phyloP scores from a whole-genome alignment of 2,113 vertebrate species.

The Alces alces region DNA sequence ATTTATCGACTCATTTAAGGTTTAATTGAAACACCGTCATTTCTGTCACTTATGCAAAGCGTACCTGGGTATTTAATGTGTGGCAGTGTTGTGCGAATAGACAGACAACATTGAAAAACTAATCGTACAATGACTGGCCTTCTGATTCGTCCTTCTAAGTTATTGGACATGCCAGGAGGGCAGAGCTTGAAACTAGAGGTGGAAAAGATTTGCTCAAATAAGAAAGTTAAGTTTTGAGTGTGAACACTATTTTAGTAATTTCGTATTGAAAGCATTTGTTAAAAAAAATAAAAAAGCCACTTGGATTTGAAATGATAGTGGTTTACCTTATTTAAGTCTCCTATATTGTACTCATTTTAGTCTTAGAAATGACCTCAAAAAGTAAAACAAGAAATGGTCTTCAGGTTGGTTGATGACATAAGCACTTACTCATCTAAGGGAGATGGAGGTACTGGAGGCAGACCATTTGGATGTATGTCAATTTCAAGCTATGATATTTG shows the following conservation, averaged over 20 bases:
- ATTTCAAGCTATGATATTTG: neutral
- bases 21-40: neutral
- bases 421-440: neutral
- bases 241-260: neutral
- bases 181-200: neutral
- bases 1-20: neutral
- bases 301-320: conserved; percentile 36
- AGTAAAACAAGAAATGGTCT: neutral
- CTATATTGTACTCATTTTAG: neutral
- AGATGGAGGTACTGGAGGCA: neutral
- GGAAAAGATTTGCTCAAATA: neutral
- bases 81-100: neutral
- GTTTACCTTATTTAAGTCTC: neutral
- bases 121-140: neutral
- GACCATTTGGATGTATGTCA: neutral
- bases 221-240: neutral
- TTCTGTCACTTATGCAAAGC: neutral
- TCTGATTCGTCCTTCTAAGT: neutral
- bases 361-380: neutral
- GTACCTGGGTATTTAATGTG: neutral
- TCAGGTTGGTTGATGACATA: neutral
- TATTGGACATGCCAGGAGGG: neutral
- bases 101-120: neutral
- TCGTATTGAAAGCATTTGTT: neutral
- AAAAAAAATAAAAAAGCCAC: neutral